Conservation (phyloP, 2,888 invertebrate species). For the Polyommatus iphigenia region DNA sequence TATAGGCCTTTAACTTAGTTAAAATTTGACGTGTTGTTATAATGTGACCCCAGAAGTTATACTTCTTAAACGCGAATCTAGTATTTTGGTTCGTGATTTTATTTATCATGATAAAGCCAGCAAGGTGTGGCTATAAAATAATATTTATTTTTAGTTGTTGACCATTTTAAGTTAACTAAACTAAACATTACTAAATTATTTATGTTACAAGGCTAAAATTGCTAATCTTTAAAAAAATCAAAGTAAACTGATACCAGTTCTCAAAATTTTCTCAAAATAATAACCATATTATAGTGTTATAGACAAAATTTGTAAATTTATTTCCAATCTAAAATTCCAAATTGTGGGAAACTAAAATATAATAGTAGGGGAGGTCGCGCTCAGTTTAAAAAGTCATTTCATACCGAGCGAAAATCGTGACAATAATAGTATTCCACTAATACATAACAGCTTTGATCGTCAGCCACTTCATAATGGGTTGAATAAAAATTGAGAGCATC, state of each 20-base stretch:
- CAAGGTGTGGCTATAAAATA: neutral
- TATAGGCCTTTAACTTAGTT: neutral
- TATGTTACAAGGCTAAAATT: too few species aligned
- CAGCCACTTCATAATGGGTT: too few species aligned
- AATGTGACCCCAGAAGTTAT: neutral
- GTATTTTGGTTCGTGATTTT: slow-evolving; percentile 10
- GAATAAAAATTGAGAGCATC: too few species aligned
- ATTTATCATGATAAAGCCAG: neutral
- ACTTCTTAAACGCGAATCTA: neutral
- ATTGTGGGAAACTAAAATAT: neutral
- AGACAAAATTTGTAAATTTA: neutral
- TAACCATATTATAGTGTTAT: neutral
- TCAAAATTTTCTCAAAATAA: neutral
- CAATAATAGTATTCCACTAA: too few species aligned
- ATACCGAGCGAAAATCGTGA: too few species aligned
- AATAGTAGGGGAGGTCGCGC: too few species aligned
- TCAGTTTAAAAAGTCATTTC: too few species aligned
- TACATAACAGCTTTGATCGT: too few species aligned
- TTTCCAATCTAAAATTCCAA: neutral
- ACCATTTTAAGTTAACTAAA: too few species aligned
- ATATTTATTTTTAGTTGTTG: neutral
- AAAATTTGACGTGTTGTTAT: neutral
- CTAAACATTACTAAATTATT: neutral
- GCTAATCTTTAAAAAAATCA: neutral
- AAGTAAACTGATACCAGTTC: neutral